These are phyloP conservation scores for Ferdinandea cuprea DNA, from an alignment of 2,888 invertebrate genomes.

Conservation along the genomic window DNA sequence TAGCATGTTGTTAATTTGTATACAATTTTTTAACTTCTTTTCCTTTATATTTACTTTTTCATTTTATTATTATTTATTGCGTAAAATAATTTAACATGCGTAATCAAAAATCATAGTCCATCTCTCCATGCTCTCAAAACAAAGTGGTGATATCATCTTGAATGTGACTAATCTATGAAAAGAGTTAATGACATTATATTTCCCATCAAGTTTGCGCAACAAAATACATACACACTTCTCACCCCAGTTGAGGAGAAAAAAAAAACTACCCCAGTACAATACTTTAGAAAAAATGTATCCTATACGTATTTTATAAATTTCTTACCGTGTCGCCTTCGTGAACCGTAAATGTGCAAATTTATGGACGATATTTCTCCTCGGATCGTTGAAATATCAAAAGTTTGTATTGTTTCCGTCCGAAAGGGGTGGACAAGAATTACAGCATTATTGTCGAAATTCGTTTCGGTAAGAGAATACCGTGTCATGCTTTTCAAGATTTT, in stretches of 20 bases:
- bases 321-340: constrained; percentile 27
- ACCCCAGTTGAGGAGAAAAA: neutral
- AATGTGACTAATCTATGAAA: constrained; percentile 67
- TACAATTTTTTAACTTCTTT: neutral
- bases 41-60: neutral
- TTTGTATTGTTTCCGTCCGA: constrained; percentile 7
- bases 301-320: constrained; percentile 43
- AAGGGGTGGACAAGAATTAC: constrained; percentile 50
- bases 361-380: constrained; percentile 22
- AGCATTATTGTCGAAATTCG: constrained; percentile 55
- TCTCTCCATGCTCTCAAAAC: constrained; percentile 2
- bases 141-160: constrained; percentile 18
- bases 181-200: constrained; percentile 62
- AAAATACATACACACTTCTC: constrained; percentile 17
- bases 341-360: constrained; percentile 54
- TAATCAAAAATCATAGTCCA: constrained; percentile 33
- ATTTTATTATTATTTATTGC: constrained; percentile 21
- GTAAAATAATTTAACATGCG: constrained; percentile 27
- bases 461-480: constrained; percentile 41
- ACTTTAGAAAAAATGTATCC: neutral
- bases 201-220: constrained; percentile 16
- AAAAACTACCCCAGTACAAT: constrained; percentile 17
- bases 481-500: constrained; percentile 55
- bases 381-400: constrained; percentile 37
- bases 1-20: constrained; percentile 5